Conservation (phyloP, 2,888 invertebrate genomes). For the Melanargia galathea region DNA sequence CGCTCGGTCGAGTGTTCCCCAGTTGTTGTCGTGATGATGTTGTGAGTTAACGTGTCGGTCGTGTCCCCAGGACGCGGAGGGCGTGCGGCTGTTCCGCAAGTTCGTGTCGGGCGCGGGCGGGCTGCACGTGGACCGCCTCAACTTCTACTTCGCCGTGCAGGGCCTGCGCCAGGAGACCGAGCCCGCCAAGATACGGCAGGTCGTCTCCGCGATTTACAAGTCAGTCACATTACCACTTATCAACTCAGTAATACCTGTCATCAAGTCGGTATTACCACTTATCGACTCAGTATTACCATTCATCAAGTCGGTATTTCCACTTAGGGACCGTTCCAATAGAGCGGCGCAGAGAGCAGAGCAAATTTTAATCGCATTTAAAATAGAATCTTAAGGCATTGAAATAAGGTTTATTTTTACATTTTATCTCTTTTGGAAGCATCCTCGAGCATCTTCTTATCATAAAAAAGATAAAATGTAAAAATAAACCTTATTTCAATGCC, state of each 20-base stretch:
- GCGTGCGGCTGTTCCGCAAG: constrained; percentile 92
- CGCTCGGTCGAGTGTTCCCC: no score
- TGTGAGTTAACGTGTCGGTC: not conserved
- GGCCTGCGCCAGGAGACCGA: constrained; percentile 89
- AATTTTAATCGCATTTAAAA: no score
- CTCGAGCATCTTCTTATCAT: no score
- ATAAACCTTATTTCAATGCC: no score
- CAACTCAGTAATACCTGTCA: not conserved
- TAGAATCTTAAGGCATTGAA: no score
- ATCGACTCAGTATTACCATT: not conserved
- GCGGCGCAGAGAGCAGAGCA: no score
- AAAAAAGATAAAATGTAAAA: no score
- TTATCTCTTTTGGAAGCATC: no score
- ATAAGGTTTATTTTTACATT: no score
- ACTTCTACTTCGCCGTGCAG: constrained; percentile 97
- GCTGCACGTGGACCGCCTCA: constrained; percentile 89
- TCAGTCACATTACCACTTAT: constrained; percentile 54
- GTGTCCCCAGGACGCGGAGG: constrained; percentile 87
- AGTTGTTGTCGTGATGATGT: not conserved
- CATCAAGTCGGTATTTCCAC: not conserved
- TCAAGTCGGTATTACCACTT: not conserved
- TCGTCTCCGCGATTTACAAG: constrained; percentile 93
- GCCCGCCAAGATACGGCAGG: constrained; percentile 84
- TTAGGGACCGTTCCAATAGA: no score
- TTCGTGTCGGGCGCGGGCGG: constrained; percentile 91